Base-by-base conservation (phyloP, 1,140 invertebrate genomes). In the Heliconius nattereri region DNA sequence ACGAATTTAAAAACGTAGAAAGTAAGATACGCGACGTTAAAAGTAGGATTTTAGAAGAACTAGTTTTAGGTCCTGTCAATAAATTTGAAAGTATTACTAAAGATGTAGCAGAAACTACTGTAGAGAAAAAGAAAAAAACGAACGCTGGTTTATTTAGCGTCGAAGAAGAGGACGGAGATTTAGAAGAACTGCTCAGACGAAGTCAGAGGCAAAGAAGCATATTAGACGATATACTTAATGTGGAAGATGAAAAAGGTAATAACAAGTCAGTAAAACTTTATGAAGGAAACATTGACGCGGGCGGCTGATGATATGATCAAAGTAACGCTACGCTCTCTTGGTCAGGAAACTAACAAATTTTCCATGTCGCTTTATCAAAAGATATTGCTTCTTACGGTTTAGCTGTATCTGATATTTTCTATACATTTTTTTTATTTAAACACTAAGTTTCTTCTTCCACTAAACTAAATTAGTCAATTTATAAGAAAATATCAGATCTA, bases 191-290 rank as follows among this genome's bases (percentile, higher is more conserved):
- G 71, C 94, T 97, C 29, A 95, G 94, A 87, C 95, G 96, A 81
- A 96, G 96, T 82, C 95, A 96, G 89, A 95, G 95, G 85, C 96
- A 97, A 89, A 95, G 96, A 87, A 96, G 95, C 89, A 95, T 96
- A 84, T 94, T 97, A 83, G 96, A 96, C 81, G 96, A 97, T 90
- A 96, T 97, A 83, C 91, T 96, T 78, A 96, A 95, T 88, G 95
- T 96, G 86, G 95, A 96, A 94, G 95, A 93, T 52, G 94, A 95
- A 89, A 94, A 93, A 94, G 92, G 90, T 94, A 95, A 92, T 90
- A 85, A 85, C 90, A 93, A 94, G 92, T 94, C 89, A 94, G 89
- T 88, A 86, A 23, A 87, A 84, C 82, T 90, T 85, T 87, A 89
- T 85, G 85, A 86, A 85, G 83, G 75, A 83, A 86, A 85, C 80